Conservation (phyloP, 2,113 vertebrate genomes). For the Pomatostomus ruficeps region DNA sequence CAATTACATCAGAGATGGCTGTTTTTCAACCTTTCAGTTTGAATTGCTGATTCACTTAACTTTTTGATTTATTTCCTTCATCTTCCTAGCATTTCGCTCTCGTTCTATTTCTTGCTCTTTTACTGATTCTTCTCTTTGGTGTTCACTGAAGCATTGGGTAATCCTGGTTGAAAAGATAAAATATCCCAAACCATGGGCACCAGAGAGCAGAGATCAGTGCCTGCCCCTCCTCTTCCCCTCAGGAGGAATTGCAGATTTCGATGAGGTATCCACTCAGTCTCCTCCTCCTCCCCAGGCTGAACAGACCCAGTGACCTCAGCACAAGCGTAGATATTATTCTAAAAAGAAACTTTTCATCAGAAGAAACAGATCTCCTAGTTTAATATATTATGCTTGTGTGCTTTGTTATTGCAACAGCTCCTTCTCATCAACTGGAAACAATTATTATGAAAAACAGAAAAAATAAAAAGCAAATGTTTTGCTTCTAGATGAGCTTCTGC, state of each 20-base stretch:
- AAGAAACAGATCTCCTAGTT: neutral
- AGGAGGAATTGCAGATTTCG: fast-evolving
- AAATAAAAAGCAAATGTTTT: neutral
- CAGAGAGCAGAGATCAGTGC: neutral
- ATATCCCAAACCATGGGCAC: neutral
- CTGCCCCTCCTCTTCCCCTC: neutral
- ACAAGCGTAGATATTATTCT: neutral
- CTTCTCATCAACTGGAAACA: neutral
- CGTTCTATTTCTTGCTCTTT: neutral
- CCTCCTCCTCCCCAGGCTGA: neutral
- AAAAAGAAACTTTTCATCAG: neutral
- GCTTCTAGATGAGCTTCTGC: neutral
- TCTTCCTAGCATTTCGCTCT: neutral
- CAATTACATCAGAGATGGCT: neutral
- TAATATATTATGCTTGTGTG: neutral
- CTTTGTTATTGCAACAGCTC: neutral
- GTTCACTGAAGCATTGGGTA: neutral
- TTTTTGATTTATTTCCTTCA: neutral
- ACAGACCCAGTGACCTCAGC: neutral
- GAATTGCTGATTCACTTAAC: neutral
- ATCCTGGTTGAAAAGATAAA: neutral
- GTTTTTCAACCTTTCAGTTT: neutral
- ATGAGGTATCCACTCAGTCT: neutral
- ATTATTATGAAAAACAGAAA: neutral
- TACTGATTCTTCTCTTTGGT: neutral